Evolutionary conservation across 37 sponge, comb jelly and placozoan species (phyloP).

Genomic region (Axinella damicornis): DNA sequence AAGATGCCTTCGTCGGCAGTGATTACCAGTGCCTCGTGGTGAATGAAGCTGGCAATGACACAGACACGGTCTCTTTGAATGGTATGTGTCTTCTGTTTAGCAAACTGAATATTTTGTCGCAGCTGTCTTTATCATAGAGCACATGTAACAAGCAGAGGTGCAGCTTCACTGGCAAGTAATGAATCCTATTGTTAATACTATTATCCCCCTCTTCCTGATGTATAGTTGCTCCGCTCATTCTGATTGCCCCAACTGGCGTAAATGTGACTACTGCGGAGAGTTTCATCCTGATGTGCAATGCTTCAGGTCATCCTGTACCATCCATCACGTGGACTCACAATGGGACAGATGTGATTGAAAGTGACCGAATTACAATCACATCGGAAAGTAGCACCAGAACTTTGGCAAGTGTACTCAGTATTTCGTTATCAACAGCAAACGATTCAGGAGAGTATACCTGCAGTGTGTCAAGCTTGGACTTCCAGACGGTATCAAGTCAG

Average conservation of each 20-base stretch:
- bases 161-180: too few species aligned
- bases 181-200: too few species aligned
- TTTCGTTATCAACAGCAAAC: constrained; percentile 13
- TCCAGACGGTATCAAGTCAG: background rate
- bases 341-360: constrained; percentile 24
- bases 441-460: constrained; percentile 64
- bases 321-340: constrained; percentile 61
- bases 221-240: constrained; percentile 45
- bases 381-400: background rate
- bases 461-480: background rate
- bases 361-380: background rate
- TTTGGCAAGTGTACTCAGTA: constrained; percentile 36
- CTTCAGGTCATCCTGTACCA: constrained; percentile 52
- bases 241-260: too few species aligned
- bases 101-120: background rate
- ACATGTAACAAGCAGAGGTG: too few species aligned
- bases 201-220: too few species aligned
- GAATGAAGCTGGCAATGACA: constrained; percentile 41
- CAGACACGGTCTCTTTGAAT: background rate
- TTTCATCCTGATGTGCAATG: constrained; percentile 49
- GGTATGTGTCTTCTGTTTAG: background rate
- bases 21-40: constrained; percentile 15
- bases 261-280: constrained; percentile 15
- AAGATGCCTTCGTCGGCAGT: background rate
- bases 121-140: too few species aligned